These are phyloP conservation scores for Ectemnius cavifrons DNA, from an alignment of 2,888 invertebrate genomes.

Conservation along the genomic window DNA sequence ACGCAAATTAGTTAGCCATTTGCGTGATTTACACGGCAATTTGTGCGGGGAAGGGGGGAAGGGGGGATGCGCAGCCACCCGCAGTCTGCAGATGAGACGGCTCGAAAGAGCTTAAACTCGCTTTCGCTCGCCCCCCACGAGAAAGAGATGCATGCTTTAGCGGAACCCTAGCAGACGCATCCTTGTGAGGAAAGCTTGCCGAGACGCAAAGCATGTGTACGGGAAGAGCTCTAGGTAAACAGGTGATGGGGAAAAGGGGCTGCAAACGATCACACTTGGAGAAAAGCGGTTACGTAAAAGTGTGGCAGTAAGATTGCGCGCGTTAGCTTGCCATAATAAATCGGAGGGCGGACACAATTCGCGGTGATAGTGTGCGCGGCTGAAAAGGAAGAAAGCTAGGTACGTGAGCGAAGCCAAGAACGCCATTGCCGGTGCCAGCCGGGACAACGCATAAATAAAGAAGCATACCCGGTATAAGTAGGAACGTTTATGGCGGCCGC, in stretches of 20 bases:
- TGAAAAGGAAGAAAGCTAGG: background rate
- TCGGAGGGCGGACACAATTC: conserved; percentile 32
- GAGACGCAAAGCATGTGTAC: too few relatives aligned
- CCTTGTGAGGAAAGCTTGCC: conserved; percentile 17
- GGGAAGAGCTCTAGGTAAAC: conserved; percentile 12
- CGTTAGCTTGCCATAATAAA: conserved; percentile 46
- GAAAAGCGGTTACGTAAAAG: too few relatives aligned
- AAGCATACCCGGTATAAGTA: conserved; percentile 57
- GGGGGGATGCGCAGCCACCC: too few relatives aligned
- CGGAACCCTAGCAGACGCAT: background rate
- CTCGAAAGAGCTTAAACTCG: too few relatives aligned
- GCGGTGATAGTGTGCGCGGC: conserved; percentile 17
- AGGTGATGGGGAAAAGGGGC: conserved; percentile 22
- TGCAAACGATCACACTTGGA: conserved; percentile 16
- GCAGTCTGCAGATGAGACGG: too few relatives aligned
- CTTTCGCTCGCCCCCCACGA: background rate
- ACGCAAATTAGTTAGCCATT: too few relatives aligned
- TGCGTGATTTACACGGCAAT: too few relatives aligned
- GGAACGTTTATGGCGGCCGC: conserved; percentile 63
- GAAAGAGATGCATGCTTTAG: conserved; percentile 11
- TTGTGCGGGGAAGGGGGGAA: too few relatives aligned
- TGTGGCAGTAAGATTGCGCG: conserved; percentile 34
- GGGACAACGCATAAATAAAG: conserved; percentile 67
- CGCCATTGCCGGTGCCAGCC: conserved; percentile 20
- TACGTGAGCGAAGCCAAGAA: conserved; percentile 37